Evolutionary conservation across 2,113 vertebrate genomes (phyloP), one percentile per base, ranked within the genome.

Genomic region (Antennarius striatus): DNA sequence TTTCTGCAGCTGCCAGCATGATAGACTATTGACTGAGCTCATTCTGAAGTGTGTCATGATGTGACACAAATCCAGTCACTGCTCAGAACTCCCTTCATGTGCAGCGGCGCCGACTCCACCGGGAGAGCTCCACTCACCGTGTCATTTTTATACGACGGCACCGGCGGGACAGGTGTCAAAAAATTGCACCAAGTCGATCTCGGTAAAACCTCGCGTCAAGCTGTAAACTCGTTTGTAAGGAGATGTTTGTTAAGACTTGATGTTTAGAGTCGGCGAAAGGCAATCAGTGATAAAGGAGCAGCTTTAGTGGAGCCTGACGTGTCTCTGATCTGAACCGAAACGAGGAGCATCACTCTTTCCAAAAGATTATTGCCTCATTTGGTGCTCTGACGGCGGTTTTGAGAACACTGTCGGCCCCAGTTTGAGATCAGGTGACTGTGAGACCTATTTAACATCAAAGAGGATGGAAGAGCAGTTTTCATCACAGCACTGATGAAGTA

Each of bases 31-130:
- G 83, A 83, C 79, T 77, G 79, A 81, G 81, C 79, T 84, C 61
- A 59, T 80, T 75, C 62, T 84, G 61, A 73, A 85, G 62, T 32
- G 69, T 70, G 81, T 65, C 71, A 36, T 56, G 68, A 69, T 67
- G 46, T 79, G 78, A 83, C 82, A 81, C 72, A 75, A 71, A 82
- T 82, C 60, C 55, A 73, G 67, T 80, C 84, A 62, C 67, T 48
- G n/a, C 22, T 22, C 22, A 22, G 22, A 22, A 22, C 72, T 83
- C 51, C 40, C 79, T 67, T 65, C 63, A 61, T 58, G 47, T 4
- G 32, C 5, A 7, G 32, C 5, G 32, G 32, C 22, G 22, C 22
- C 22, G 22, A 22, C 22, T 22, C 22, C 64, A 29, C 60, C 75
- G 63, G 66, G 28, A 79, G 71, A 68, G 54, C 50, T 54, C 39